A percentile compares a stretch with the other conserved stretches of the same genome.
These are phyloP conservation scores for Trichoplusia ni DNA, from an alignment of 1,140 invertebrate genomes.

Conservation along the genomic window DNA sequence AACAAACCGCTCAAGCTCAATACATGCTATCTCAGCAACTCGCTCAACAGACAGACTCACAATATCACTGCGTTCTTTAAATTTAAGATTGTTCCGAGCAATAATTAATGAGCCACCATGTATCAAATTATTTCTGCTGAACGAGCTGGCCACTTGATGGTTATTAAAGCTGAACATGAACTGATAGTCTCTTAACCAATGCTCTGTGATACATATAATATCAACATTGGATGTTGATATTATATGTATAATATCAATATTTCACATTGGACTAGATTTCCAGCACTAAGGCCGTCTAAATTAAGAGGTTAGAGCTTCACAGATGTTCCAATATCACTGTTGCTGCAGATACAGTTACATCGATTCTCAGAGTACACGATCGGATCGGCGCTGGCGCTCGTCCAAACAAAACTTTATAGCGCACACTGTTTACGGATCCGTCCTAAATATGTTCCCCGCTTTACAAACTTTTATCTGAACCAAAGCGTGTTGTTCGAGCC, in stretches of 20 bases:
- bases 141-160: too few relatives aligned
- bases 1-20: too few relatives aligned
- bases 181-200: too few relatives aligned
- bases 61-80: too few relatives aligned
- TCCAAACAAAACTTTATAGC: conserved; percentile 67
- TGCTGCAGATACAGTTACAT: conserved; percentile 15
- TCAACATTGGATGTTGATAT: too few relatives aligned
- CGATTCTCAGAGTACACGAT: conserved; percentile 29
- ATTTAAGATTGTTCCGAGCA: too few relatives aligned
- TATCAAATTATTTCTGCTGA: too few relatives aligned
- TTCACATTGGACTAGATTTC: conserved; percentile 16
- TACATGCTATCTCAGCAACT: too few relatives aligned
- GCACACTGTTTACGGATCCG: conserved; percentile 53
- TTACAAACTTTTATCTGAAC: conserved; percentile 33
- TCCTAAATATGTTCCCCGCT: conserved; percentile 50
- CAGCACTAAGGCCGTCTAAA: conserved; percentile 15
- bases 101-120: too few relatives aligned
- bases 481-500: conserved; percentile 27
- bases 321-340: conserved; percentile 20
- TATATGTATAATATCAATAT: background rate
- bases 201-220: too few relatives aligned
- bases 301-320: conserved; percentile 13
- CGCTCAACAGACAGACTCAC: too few relatives aligned
- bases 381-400: conserved; percentile 50
- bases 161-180: too few relatives aligned